Evolutionary conservation across 2,888 invertebrate species (phyloP).

Genomic region (Rhimphoctona megacephalus): DNA sequence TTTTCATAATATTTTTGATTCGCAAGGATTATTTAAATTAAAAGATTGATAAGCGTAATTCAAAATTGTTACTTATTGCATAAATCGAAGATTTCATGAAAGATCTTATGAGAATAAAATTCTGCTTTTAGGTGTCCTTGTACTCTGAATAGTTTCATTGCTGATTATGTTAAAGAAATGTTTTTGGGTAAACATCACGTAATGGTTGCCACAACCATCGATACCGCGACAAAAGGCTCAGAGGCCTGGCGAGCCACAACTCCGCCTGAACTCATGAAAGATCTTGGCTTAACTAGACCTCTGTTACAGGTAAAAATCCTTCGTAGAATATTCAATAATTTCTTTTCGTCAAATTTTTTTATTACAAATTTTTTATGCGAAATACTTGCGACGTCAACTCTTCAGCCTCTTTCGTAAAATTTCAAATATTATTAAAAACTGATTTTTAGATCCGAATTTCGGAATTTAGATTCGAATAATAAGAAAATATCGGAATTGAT

Average conservation of each 20-base stretch:
- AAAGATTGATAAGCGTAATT: no score
- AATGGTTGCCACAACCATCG: constrained; percentile 88
- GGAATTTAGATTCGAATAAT: no score
- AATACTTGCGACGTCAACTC: no score
- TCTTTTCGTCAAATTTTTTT: background rate
- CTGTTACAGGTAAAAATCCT: constrained; percentile 86
- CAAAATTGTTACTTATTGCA: no score
- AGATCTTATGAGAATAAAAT: background rate
- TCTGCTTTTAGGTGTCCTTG: constrained; percentile 87
- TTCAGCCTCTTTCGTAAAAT: no score
- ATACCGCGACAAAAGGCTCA: constrained; percentile 90
- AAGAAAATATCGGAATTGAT: no score
- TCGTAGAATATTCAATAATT: no score
- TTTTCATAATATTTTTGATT: constrained; percentile 15
- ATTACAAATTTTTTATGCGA: no score
- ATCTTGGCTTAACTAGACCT: constrained; percentile 88
- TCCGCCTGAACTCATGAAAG: constrained; percentile 89
- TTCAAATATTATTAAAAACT: no score
- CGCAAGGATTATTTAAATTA: background rate
- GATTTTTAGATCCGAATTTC: no score
- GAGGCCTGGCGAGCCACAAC: constrained; percentile 93
- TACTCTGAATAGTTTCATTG: constrained; percentile 93
- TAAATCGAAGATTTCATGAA: background rate
- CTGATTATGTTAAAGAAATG: constrained; percentile 94
- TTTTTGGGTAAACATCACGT: constrained; percentile 92